A percentile compares a stretch with the other conserved stretches of the same genome.
phyloP scores from a whole-genome alignment of 2,797 vertebrate species.

The Euphonia xanthogaster region DNA sequence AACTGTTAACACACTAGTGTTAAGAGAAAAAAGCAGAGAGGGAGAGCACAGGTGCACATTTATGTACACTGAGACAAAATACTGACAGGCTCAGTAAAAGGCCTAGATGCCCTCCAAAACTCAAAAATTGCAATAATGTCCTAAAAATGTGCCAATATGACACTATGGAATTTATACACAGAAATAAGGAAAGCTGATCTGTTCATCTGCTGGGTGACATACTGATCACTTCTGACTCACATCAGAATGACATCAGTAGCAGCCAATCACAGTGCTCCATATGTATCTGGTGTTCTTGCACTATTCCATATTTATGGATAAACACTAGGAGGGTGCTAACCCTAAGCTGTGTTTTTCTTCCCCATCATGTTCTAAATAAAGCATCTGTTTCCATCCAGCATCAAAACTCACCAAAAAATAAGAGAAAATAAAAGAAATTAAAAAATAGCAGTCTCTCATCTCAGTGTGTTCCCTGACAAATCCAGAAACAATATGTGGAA shows the following conservation, averaged over 20 bases:
- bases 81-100: not conserved
- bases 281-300: constrained; percentile 60
- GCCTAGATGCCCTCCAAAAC: not conserved
- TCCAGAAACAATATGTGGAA: constrained; percentile 69
- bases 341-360: constrained; percentile 60
- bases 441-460: not conserved
- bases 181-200: constrained; percentile 39
- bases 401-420: constrained; percentile 11
- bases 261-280: constrained; percentile 60
- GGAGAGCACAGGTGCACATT: not conserved
- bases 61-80: not conserved
- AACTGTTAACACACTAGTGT: not conserved
- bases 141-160: not conserved
- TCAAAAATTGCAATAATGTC: not conserved
- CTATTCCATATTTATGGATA: constrained; percentile 70
- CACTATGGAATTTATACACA: constrained; percentile 34
- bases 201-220: constrained; percentile 50
- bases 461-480: constrained; percentile 54
- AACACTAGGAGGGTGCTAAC: constrained; percentile 72
- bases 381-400: constrained; percentile 62
- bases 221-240: constrained; percentile 34
- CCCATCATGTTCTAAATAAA: constrained; percentile 72
- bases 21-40: not conserved
- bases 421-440: not conserved
- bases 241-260: constrained; percentile 65